phyloP scores from a whole-genome alignment of 2,888 invertebrate species.

The Dasysyrphus tricinctus region DNA sequence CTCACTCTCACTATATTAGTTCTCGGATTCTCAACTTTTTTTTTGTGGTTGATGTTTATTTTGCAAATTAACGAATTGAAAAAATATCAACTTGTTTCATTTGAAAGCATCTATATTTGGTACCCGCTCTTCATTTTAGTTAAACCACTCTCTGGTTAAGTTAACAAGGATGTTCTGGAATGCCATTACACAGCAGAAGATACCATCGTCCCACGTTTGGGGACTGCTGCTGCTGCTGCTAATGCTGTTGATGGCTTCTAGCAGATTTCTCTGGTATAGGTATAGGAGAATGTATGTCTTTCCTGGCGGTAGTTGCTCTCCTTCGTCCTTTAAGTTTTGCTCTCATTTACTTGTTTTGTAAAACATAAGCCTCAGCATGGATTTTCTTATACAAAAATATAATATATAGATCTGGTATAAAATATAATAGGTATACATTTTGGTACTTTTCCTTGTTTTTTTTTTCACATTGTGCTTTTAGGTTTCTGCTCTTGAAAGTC shows the following conservation, averaged over 20 bases:
- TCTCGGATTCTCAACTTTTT: neutral
- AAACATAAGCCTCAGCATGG: slow-evolving; percentile 29
- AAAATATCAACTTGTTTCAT: slow-evolving; percentile 43
- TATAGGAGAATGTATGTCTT: slow-evolving; percentile 32
- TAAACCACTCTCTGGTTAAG: slow-evolving; percentile 73
- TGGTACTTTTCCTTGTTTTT: slow-evolving; percentile 28
- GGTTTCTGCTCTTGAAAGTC: slow-evolving; percentile 41
- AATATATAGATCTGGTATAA: slow-evolving; percentile 56
- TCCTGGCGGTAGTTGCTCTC: slow-evolving; percentile 17
- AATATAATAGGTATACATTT: slow-evolving; percentile 27
- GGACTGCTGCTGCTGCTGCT: slow-evolving; percentile 42
- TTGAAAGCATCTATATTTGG: slow-evolving; percentile 47
- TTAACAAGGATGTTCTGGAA: slow-evolving; percentile 74
- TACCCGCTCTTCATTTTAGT: slow-evolving; percentile 46
- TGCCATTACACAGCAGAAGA: slow-evolving; percentile 66
- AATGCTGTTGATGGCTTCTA: slow-evolving; percentile 59
- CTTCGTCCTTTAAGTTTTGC: slow-evolving; percentile 48
- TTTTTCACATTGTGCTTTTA: slow-evolving; percentile 47
- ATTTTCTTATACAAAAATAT: neutral
- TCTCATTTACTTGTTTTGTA: slow-evolving; percentile 40
- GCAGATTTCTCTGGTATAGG: slow-evolving; percentile 61
- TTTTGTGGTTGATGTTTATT: slow-evolving; percentile 10
- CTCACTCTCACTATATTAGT: slow-evolving; percentile 34
- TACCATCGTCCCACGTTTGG: slow-evolving; percentile 67
- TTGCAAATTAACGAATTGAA: slow-evolving; percentile 17